Base-by-base conservation (phyloP, 2,797 vertebrate species). In the Neopelma chrysocephalum region DNA sequence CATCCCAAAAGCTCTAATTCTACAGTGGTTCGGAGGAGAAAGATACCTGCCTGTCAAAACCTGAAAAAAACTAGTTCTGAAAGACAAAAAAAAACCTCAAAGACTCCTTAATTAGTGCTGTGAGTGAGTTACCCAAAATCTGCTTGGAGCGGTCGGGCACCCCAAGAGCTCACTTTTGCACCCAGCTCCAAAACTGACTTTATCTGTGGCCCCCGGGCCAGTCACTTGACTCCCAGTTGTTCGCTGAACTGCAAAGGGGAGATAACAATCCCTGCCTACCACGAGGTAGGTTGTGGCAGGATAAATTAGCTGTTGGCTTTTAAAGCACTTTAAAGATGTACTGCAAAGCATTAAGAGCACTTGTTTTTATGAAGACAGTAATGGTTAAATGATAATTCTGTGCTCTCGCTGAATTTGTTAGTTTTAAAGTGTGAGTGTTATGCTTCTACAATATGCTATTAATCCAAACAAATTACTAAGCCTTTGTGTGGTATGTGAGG, bases 341-440 rank as follows among this genome's bases (percentile, higher is more conserved):
- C 96, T 95, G 95, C 93, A 87, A 94, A 90, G 89, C 88, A 92
- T 93, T 97, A 97, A 96, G 94, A 97, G 95, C 96, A 95, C 96
- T 89, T 96, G 95, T 96, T 96, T 96, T 96, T 95, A 88, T 95
- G 85, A 95, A 96, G 95, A 94, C 86, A 78, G 93, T 96, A 94
- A 97, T 97, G 92, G 92, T 96, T 96, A 97, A 97, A 97, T 97
- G 95, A 96, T 79, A 94, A 96, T 95, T 96, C 94, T 93, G 51
- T 82, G 87, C 96, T 97, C 94, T 96, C 27, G 10, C 87, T 94
- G 91, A 95, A 97, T 93, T 93, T 96, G 96, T 96, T 98, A 97
- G 95, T 86, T 66, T 96, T 95, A 97, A 96, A 95, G 90, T 93
- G 72, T 97, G 94, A 96, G 94, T 87, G 93, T 96, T 96, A 96